Evolutionary conservation across 2,113 vertebrate species (phyloP).

Genomic region (Rallus limicola): DNA sequence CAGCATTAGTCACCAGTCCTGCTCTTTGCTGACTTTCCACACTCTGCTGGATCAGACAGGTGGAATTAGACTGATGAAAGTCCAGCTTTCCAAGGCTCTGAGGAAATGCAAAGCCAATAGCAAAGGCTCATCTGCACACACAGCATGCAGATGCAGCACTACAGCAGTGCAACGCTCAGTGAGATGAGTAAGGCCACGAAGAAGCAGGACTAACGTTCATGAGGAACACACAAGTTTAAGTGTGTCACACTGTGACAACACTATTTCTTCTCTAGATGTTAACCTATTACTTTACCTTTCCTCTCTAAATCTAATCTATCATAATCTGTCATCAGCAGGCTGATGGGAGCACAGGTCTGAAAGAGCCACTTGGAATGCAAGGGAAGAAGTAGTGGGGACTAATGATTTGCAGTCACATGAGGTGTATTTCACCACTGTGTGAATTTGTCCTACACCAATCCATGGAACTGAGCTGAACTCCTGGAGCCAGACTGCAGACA

Average conservation of each 20-base stretch:
- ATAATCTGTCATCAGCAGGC: not conserved
- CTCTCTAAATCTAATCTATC: too few species aligned
- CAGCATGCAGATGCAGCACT: fast-evolving
- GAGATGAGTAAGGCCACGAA: not conserved
- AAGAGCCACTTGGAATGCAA: not conserved
- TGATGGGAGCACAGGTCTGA: not conserved
- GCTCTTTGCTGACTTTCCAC: not conserved
- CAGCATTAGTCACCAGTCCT: not conserved
- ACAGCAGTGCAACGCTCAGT: not conserved
- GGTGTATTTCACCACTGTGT: not conserved
- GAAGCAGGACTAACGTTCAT: not conserved
- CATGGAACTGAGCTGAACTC: not conserved
- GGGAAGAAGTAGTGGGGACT: not conserved
- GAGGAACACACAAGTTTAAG: not conserved
- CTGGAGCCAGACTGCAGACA: not conserved
- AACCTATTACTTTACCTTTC: too few species aligned
- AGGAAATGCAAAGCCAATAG: not conserved
- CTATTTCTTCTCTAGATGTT: not conserved
- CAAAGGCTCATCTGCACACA: not conserved
- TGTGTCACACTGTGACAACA: not conserved
- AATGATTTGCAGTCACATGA: not conserved
- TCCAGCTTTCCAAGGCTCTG: not conserved
- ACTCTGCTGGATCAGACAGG: not conserved
- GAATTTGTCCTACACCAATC: not conserved
- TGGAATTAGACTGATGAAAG: not conserved